Evolutionary conservation across 2,888 invertebrate species (phyloP), one percentile per base, ranked within the genome.

Genomic region (Mamestra brassicae): DNA sequence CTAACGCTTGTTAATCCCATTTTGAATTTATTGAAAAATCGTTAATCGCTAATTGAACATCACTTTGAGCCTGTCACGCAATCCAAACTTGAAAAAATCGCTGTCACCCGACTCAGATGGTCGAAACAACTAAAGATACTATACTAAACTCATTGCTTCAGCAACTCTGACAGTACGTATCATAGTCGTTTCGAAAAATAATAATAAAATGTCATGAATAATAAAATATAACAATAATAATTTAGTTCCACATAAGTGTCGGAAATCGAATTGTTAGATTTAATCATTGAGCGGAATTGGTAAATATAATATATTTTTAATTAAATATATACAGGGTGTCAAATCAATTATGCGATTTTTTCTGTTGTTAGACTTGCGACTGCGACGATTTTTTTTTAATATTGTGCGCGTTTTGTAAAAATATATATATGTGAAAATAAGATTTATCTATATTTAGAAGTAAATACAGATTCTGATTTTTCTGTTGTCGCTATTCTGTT

Each of bases 121-220:
- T 70, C 65, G 79, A 87, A 90, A 90, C 89, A 87, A 92, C 95
- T 95, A 92, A 86, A 91, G 84, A 90, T 85, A 88, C 84, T 91
- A 90, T 96, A 95, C 94, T 92, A 90, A 90, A 87, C 91, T 86
- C 95, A 89, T 95, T 94, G 92, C 65, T 71, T 38, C 55, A 63
- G 75, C 88, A 92, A 94, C 95, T 95, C 85, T 87, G 89, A 82
- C 89, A 94, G 93, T 95, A 95, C 94, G 90, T 89, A 91, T 89
- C 89, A 92, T 94, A 95, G 91, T 90, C 87, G 89, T 88, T 85
- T 80, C 82, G 65, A 52, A 57, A 55, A 57, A 69, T 71, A 65
- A 70, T 77, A 42, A 69, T 74, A 71, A 79, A 54, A 71, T 83
- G 83, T 83, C 83, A 83, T 83, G 71, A 74, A n/a, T 70, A 63